A percentile compares a stretch with the other conserved stretches of the same genome.
Conservation (phyloP, 2,797 vertebrate genomes). For the Poeciliopsis gracilis region DNA sequence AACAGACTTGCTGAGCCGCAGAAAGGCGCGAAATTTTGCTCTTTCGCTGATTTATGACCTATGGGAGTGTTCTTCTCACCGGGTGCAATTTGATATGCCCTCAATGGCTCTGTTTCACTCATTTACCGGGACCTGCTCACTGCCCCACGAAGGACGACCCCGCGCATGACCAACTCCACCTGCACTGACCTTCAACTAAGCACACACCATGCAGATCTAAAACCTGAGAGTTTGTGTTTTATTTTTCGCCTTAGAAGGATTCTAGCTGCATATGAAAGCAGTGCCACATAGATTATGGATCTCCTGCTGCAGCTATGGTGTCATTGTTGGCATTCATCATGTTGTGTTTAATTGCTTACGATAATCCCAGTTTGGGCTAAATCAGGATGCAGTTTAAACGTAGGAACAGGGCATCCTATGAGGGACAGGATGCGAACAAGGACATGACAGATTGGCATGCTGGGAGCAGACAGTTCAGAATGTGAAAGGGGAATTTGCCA, state of each 20-base stretch:
- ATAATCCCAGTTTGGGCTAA: constrained; percentile 57
- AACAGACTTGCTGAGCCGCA: constrained; percentile 80
- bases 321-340: constrained; percentile 54
- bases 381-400: constrained; percentile 61
- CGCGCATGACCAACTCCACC: constrained; percentile 74
- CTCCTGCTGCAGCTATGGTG: constrained; percentile 43
- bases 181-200: constrained; percentile 74
- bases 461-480: constrained; percentile 71
- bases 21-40: constrained; percentile 82
- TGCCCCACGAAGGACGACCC: constrained; percentile 68
- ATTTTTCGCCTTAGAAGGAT: constrained; percentile 3
- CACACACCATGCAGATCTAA: constrained; percentile 27
- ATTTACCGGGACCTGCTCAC: constrained; percentile 75
- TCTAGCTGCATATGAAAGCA: constrained; percentile 21
- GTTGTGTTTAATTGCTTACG: constrained; percentile 45
- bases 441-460: constrained; percentile 80
- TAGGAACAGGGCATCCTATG: constrained; percentile 68
- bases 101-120: constrained; percentile 75
- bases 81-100: constrained; percentile 73
- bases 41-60: constrained; percentile 83
- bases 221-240: not conserved
- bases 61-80: constrained; percentile 74
- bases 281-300: constrained; percentile 27
- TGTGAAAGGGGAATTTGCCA: constrained; percentile 50
- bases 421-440: constrained; percentile 74